phyloP scores from a whole-genome alignment of 2,888 invertebrate genomes.

The Agrilus biguttatus region DNA sequence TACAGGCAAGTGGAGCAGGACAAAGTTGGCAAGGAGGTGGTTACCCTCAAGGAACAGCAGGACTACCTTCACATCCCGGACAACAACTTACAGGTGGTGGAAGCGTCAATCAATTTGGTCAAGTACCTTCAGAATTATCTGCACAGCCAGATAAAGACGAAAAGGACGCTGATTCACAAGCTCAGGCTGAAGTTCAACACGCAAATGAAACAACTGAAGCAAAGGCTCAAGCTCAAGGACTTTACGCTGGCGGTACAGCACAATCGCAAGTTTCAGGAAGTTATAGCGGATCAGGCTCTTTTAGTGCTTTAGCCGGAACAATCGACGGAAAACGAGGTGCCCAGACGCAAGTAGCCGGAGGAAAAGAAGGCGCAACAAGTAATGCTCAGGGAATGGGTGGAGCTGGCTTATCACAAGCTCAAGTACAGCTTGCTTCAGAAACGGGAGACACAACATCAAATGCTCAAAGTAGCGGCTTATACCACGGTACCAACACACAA shows the following conservation, averaged over 20 bases:
- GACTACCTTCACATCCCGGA: conserved; percentile 7
- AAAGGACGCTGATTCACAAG: conserved; percentile 63
- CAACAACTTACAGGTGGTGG: conserved; percentile 3
- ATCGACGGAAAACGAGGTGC: conserved; percentile 60
- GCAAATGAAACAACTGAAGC: conserved; percentile 53
- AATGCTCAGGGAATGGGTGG: conserved; percentile 59
- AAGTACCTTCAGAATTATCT: too few species aligned
- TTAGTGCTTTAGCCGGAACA: conserved; percentile 71
- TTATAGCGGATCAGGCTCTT: conserved; percentile 62
- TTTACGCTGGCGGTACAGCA: conserved; percentile 57
- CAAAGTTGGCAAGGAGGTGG: conserved; percentile 3
- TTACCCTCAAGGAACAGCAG: conserved; percentile 5
- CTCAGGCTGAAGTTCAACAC: conserved; percentile 47
- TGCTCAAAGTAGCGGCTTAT: conserved; percentile 59
- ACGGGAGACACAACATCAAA: conserved; percentile 62
- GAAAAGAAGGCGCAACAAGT: conserved; percentile 59
- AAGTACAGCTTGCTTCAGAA: conserved; percentile 59
- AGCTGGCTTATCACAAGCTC: conserved; percentile 60
- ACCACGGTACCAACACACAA: conserved; percentile 65
- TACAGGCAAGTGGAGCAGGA: conserved; percentile 6
- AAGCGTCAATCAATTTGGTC: neutral
- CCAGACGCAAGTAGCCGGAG: conserved; percentile 52
- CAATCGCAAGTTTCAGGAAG: conserved; percentile 74
- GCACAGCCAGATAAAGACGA: conserved; percentile 6
- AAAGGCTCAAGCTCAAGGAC: conserved; percentile 62